Percentiles rank a stretch among this genome's conserved stretches.
phyloP scores from a whole-genome alignment of 1,140 invertebrate species.

The Aphis craccivora region DNA sequence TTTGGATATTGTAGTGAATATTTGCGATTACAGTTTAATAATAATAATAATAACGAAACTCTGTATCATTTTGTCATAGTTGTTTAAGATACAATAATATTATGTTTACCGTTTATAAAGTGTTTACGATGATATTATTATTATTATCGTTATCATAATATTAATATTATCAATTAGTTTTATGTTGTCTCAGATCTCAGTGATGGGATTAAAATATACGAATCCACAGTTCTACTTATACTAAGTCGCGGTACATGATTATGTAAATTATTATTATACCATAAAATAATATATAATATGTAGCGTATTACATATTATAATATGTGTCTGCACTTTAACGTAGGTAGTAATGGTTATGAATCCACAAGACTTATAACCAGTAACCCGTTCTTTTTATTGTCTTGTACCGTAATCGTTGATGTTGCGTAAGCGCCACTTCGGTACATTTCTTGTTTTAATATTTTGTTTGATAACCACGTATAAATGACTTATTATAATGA shows the following conservation, averaged over 20 bases:
- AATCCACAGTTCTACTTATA: background rate
- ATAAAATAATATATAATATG: background rate
- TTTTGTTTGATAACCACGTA: background rate
- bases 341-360: background rate
- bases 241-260: background rate
- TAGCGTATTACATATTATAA: background rate
- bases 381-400: background rate
- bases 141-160: background rate
- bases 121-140: background rate
- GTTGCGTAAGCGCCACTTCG: no score
- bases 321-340: background rate
- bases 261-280: background rate
- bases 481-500: background rate
- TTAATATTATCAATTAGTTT: slow-evolving; percentile 4
- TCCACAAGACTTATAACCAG: background rate
- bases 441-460: no score
- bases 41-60: background rate
- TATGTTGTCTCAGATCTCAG: background rate
- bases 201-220: background rate
- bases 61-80: background rate
- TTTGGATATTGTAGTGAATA: background rate
- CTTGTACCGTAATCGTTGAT: background rate
- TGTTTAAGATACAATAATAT: background rate
- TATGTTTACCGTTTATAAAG: background rate
- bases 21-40: background rate